Evolutionary conservation across 2,113 vertebrate genomes (phyloP), one percentile per base, ranked within the genome.

Genomic region (Pluvianellus socialis): DNA sequence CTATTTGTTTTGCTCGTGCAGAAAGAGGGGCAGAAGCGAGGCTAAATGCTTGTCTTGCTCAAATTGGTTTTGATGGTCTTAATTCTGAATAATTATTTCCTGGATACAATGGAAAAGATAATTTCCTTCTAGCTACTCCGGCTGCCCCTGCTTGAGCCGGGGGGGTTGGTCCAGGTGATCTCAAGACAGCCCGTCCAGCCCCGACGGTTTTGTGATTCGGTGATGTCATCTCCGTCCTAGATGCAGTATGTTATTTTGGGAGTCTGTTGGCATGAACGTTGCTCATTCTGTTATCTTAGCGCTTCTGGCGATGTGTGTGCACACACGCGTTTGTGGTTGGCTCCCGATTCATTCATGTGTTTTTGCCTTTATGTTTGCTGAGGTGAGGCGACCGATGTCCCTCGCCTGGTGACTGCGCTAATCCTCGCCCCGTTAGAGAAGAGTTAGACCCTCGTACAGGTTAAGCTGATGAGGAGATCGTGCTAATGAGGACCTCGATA

Each of bases 251-350:
- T 53, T 32, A 2, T 38, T 67, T 35, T 2, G 33, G 45, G 70
- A 28, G 6, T 5, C 20, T 28, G 0, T 3, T 12, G 67, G 32
- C 15, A 20, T 3, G 5, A 27, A 22, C 4, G 9, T 38, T 53
- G 28, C 49, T 72, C 10, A 2, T 45, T 35, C 58, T 38, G 38
- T 42, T 35, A 2, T 10, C 52, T 30, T 26, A 9, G 52, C 42
- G 2, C 47, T 23, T 7, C 1, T 6, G 49, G 47, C 1, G 44
- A 3, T 1, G 5, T 19, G 10, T 16, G 9, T 5, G 18, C 15
- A 22, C 56, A 3, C 26, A 2, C 4, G 23, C 1, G 0, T 28
- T 40, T 17, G 27, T 24, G 52, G 55, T 63, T 62, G 92, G 45
- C 90, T 59, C 5, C 76, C 30, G 21, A 50, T 9, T 23, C 49